Evolutionary conservation across 2,888 invertebrate genomes (phyloP), one percentile per base, ranked within the genome.

Genomic region (Odontothrips loti): DNA sequence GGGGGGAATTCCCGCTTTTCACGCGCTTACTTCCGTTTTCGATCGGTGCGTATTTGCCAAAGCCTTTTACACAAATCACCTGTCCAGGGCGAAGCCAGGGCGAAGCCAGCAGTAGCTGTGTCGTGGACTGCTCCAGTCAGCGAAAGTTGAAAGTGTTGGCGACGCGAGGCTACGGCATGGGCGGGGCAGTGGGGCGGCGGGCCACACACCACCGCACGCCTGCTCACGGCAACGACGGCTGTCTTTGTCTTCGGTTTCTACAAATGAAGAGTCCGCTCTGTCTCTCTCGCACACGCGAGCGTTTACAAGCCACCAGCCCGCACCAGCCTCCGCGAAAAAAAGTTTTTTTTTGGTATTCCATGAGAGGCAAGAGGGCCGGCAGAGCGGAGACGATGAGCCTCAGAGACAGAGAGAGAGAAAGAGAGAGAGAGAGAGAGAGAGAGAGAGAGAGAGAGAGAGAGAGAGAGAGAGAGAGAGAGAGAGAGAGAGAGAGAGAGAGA

Each of bases 121-220:
- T 6, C 34, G 34, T 43, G 34, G 6, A 43, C 68, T 12, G 68
- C 68, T 75, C 68, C 68, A 23, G 58, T 15, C 58, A 58, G 68
- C 68, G 68, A 75, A 75, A 75, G 68, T 75, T 27, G 68, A 75
- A 75, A 75, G 68, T 75, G 68, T 75, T 23, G 68, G 68, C 68
- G 68, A 75, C 27, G 63, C 63, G 63, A n/a, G 9, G 68, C 51
- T 20, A 12, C 51, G 51, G 23, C 23, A 11, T 23, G 11, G 68
- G 68, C 68, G n/a, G n/a, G 23, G 68, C 9, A 9, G n/a, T 1
- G 63, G 63, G n/a, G 63, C 10, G n/a, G 63, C 15, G 9, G 2
- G 23, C n/a, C n/a, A 20, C 63, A 9, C 20, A n/a, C 63, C n/a
- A 20, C 1, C 20, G 3, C 63, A 12, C 15, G 51, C 6, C 51